Conservation (phyloP, 2,888 invertebrate species). For the Erebia epiphron region DNA sequence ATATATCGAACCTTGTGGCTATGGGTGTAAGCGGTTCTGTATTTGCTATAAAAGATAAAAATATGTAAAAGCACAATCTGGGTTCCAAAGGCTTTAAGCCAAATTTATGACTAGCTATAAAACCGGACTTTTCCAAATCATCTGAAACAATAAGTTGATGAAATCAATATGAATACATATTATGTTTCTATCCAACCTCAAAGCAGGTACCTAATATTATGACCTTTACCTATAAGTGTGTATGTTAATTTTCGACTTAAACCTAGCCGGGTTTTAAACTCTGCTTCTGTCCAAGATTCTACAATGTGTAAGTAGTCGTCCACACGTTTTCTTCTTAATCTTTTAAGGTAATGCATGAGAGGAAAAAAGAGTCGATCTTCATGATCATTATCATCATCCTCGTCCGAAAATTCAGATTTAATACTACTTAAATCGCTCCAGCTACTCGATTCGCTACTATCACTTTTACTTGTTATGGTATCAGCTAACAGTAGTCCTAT, state of each 20-base stretch:
- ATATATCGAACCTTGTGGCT: slow-evolving; percentile 65
- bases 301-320: slow-evolving; percentile 65
- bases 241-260: slow-evolving; percentile 58
- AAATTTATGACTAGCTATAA: slow-evolving; percentile 64
- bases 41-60: slow-evolving; percentile 61
- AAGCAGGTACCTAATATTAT: neutral
- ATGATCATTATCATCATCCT: slow-evolving; percentile 52
- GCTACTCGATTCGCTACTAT: slow-evolving; percentile 55
- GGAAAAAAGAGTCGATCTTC: slow-evolving; percentile 61
- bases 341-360: slow-evolving; percentile 61
- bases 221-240: slow-evolving; percentile 55
- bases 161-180: neutral
- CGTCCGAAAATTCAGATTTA: slow-evolving; percentile 50
- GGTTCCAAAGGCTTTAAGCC: slow-evolving; percentile 65
- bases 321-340: slow-evolving; percentile 55
- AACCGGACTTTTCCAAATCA: slow-evolving; percentile 64
- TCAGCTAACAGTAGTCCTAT: slow-evolving; percentile 51
- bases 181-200: neutral
- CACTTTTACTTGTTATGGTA: slow-evolving; percentile 44
- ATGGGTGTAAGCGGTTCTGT: slow-evolving; percentile 65
- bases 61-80: slow-evolving; percentile 65
- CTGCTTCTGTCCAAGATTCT: slow-evolving; percentile 62
- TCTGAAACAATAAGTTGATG: slow-evolving; percentile 52
- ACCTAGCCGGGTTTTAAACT: slow-evolving; percentile 62
- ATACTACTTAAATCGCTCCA: slow-evolving; percentile 57